Conservation (phyloP, 2,113 vertebrate species). For the Desmodus rotundus region DNA sequence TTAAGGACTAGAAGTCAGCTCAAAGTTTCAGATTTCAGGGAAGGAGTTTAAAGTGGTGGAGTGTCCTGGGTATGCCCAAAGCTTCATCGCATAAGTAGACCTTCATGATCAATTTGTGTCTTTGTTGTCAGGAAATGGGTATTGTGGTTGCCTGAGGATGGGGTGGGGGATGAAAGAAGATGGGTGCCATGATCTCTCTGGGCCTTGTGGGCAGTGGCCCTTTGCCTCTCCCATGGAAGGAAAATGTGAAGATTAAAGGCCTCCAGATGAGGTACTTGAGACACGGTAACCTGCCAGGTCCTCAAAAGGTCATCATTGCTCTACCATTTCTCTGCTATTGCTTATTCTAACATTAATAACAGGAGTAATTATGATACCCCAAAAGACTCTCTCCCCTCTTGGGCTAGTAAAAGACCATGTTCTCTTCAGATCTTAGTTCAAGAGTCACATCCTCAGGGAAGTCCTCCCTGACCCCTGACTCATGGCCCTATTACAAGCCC, state of each 20-base stretch:
- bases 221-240: neutral
- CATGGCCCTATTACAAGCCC: neutral
- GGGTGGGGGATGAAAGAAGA: neutral
- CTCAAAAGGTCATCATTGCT: neutral
- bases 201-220: neutral
- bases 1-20: neutral
- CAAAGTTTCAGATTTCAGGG: neutral
- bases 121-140: neutral
- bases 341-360: neutral
- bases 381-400: neutral
- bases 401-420: neutral
- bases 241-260: neutral
- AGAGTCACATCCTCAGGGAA: neutral
- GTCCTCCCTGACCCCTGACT: neutral
- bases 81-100: neutral
- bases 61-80: neutral
- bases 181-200: neutral
- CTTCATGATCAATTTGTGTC: neutral
- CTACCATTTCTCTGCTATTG: neutral
- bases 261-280: neutral
- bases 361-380: neutral
- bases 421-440: neutral
- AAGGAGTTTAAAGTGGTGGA: neutral
- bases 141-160: neutral
- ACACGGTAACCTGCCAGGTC: neutral